Evolutionary conservation across 2,113 vertebrate genomes (phyloP).

Genomic region (Benitochromis conjunctus): DNA sequence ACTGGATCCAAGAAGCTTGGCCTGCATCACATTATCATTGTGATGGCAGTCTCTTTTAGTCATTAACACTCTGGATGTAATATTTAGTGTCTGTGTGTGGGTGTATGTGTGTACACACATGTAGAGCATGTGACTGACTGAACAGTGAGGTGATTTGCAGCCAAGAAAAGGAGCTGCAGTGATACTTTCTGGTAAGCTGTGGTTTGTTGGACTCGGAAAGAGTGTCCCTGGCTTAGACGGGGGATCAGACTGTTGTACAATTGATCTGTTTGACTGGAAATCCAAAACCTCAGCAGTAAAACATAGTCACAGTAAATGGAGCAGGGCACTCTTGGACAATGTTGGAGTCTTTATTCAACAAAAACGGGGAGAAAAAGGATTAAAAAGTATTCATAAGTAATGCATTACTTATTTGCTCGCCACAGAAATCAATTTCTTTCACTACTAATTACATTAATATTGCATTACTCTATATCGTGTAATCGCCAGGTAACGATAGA

Average conservation of each 20-base stretch:
- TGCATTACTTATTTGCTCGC: background rate
- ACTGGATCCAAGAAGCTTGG: background rate
- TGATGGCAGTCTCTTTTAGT: background rate
- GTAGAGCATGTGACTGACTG: background rate
- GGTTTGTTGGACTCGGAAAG: constrained; percentile 13
- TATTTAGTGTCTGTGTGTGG: background rate
- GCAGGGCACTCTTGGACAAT: background rate
- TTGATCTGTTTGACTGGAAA: constrained; percentile 24
- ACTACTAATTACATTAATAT: background rate
- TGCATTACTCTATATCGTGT: background rate
- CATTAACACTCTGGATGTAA: background rate
- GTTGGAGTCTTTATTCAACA: background rate
- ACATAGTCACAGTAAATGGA: background rate
- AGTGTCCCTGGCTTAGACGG: background rate
- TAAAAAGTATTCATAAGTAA: background rate
- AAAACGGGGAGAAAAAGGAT: background rate
- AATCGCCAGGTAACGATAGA: background rate
- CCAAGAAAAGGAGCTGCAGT: constrained; percentile 2
- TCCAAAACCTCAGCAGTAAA: constrained; percentile 2
- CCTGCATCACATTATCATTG: background rate
- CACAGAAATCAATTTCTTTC: background rate
- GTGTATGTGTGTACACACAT: background rate
- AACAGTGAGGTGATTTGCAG: background rate
- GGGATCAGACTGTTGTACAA: constrained; percentile 18
- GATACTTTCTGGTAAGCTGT: constrained; percentile 18